Evolutionary conservation across 2,113 vertebrate species (phyloP).

Genomic region (Procavia capensis): DNA sequence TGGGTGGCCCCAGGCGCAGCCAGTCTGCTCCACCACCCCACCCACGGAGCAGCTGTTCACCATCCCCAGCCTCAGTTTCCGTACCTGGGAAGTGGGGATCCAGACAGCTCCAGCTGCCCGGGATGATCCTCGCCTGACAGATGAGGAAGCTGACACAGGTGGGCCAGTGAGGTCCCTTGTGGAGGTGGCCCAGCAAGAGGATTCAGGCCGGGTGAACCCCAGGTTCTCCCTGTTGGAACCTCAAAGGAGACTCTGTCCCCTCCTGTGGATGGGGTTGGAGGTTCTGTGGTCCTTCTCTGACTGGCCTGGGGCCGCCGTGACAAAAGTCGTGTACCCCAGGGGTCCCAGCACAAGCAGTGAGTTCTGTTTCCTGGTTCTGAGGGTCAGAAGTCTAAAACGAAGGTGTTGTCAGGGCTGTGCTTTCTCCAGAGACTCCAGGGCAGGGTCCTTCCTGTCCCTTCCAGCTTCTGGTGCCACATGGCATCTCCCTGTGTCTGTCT

Average conservation of each 20-base stretch:
- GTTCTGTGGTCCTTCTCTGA: too few relatives aligned
- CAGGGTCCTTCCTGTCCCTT: not conserved
- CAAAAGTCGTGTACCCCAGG: too few relatives aligned
- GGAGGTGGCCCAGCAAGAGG: not conserved
- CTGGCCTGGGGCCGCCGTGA: not conserved
- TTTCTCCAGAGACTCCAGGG: not conserved
- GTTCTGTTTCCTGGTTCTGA: rapidly evolving
- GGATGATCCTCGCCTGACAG: too few relatives aligned
- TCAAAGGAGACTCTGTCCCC: not conserved
- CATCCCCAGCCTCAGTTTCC: not conserved
- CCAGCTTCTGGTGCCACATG: not conserved
- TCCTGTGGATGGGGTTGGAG: not conserved
- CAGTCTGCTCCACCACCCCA: rapidly evolving
- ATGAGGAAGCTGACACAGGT: not conserved
- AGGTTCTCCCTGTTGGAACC: not conserved
- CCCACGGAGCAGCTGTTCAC: too few relatives aligned
- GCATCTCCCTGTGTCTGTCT: not conserved
- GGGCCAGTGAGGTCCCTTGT: not conserved
- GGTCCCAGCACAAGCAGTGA: too few relatives aligned
- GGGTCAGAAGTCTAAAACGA: not conserved
- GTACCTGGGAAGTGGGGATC: rapidly evolving
- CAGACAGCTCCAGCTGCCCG: too few relatives aligned
- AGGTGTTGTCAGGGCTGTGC: rapidly evolving
- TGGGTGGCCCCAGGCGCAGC: rapidly evolving
- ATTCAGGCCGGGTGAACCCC: too few relatives aligned